Evolutionary conservation across 2,888 invertebrate species (phyloP), one percentile per base, ranked within the genome.

Genomic region (Caenorhabditis sp.): DNA sequence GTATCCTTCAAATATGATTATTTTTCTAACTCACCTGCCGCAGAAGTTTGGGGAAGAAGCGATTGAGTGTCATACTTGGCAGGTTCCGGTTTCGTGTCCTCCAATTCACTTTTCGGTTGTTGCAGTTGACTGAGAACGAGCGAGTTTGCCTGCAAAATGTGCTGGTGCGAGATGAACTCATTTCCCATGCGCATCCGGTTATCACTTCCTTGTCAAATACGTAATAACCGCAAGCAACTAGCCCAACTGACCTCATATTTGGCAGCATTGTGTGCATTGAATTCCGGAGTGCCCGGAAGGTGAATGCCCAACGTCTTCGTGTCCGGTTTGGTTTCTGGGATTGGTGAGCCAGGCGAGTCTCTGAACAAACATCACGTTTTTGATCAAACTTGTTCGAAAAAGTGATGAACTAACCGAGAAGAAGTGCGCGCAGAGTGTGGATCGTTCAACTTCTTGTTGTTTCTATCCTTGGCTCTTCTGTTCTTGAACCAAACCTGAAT

Each of bases 401-500:
- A n/a, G 20, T 35, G 22, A 7, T n/a, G 22, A 11, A 32, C 58
- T n/a, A 13, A 79, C 58, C 70, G 41, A 20, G 76, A 78, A 17
- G 78, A 58, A 7, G 63, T 58, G 8, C 78, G 45, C 5, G 41
- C 50, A 15, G 9, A 11, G 7, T 50, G 53, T 5, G 20, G 11
- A 5, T 58, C 78, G 20, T 37, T 62, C 8, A 61, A 30, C 62
- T 81, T 84, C 46, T 81, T 83, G 15, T 79, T 76, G 45, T 79
- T 79, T 13, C 85, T 62, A 13, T 81, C 78, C 48, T 86, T 86
- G 26, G 86, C 86, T 27, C 85, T 74, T 0, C 86, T 81, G 39
- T 86, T 86, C 61, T 86, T 86, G 77, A 86, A 86, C 86, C 86
- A 86, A 3, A 86, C 84, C 85, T 85, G 56, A 24, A 85, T 26